Conservation (phyloP, 2,113 vertebrate species). For the Climacteris rufus region DNA sequence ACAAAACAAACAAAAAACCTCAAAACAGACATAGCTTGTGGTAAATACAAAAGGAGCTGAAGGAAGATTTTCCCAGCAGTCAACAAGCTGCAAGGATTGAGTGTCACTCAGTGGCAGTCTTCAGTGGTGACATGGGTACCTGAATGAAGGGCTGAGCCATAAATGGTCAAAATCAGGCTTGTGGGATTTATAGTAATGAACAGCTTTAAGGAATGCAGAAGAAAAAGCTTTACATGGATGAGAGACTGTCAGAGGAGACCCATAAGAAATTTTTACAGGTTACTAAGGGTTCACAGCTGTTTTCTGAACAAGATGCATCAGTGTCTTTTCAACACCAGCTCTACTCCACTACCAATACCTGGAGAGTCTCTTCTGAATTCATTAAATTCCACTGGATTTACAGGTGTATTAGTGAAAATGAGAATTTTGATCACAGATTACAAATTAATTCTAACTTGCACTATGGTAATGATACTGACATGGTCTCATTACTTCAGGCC, state of each 20-base stretch:
- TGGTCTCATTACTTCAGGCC: neutral
- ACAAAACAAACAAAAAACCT: neutral
- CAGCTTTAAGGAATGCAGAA: neutral
- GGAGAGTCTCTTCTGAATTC: neutral
- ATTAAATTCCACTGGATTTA: neutral
- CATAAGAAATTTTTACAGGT: neutral
- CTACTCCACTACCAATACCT: neutral
- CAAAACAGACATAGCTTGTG: fast-evolving
- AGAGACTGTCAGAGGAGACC: neutral
- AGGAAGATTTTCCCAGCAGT: neutral
- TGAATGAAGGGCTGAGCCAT: neutral
- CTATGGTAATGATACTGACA: neutral
- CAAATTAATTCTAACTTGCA: neutral
- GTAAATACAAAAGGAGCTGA: neutral
- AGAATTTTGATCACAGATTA: neutral
- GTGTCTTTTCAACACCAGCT: neutral
- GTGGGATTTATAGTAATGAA: neutral
- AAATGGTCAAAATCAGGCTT: neutral
- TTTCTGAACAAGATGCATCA: neutral
- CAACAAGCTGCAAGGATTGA: neutral
- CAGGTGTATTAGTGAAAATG: neutral
- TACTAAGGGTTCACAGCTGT: neutral
- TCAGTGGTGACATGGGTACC: neutral
- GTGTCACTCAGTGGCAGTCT: neutral
- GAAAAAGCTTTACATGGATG: neutral